A percentile compares a stretch with the other conserved stretches of the same genome.
phyloP scores from a whole-genome alignment of 2,113 vertebrate genomes.

The Todiramphus chloris region DNA sequence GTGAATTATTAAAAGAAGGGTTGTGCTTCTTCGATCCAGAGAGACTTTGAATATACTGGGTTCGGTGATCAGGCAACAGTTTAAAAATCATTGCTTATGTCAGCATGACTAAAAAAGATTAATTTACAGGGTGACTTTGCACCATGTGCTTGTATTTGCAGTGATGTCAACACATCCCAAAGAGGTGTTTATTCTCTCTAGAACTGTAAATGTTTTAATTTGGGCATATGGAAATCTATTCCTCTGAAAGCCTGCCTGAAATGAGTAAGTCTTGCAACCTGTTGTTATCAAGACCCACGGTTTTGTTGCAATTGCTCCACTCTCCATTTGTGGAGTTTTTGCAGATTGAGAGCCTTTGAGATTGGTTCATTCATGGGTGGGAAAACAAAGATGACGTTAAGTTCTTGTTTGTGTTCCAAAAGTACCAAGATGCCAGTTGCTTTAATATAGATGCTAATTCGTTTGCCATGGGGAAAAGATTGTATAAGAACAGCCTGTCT shows the following conservation, averaged over 20 bases:
- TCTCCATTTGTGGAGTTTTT: not conserved
- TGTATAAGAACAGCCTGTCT: not conserved
- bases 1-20: not conserved
- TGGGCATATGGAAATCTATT: not conserved
- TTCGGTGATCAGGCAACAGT: not conserved
- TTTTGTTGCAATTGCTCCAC: not conserved
- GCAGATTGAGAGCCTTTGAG: not conserved
- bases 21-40: not conserved
- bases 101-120: not conserved
- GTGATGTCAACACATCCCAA: not conserved
- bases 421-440: not conserved
- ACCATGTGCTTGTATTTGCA: not conserved
- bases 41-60: not conserved
- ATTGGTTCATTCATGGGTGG: not conserved
- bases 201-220: not conserved
- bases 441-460: not conserved
- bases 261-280: not conserved
- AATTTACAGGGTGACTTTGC: not conserved
- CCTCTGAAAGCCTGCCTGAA: not conserved
- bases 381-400: not conserved
- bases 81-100: conserved; percentile 13
- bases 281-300: not conserved
- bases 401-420: not conserved
- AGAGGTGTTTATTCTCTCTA: not conserved
- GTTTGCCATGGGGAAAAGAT: not conserved